Conservation (phyloP, 2,797 vertebrate species). For the Mormyrops boulengeri region DNA sequence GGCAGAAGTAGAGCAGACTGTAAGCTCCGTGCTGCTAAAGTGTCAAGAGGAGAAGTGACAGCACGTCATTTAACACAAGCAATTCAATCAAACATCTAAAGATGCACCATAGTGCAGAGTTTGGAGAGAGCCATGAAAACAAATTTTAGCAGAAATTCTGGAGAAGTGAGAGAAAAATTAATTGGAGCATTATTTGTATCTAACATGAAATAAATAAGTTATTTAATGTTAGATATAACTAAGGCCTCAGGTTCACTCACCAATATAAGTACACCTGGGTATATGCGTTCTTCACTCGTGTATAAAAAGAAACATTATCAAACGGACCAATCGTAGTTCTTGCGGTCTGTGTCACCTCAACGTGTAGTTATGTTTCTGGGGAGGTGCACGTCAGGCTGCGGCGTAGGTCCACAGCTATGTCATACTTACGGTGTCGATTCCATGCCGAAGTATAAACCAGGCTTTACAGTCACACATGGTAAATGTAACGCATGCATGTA, state of each 20-base stretch:
- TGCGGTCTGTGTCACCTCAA: neutral
- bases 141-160: neutral
- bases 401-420: neutral
- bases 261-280: neutral
- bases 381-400: neutral
- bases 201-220: neutral
- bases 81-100: neutral
- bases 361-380: neutral
- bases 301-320: neutral
- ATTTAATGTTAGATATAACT: neutral
- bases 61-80: neutral
- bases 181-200: neutral
- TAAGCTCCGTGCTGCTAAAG: neutral
- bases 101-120: neutral
- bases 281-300: neutral
- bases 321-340: neutral
- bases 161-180: neutral
- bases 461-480: neutral
- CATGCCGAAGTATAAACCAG: neutral
- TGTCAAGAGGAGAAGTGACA: neutral
- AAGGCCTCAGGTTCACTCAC: neutral
- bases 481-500: neutral
- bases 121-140: neutral
- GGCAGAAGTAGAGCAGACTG: neutral
- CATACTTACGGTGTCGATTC: neutral